These are phyloP conservation scores for Neocrepidodera transversa DNA, from an alignment of 2,888 invertebrate species.

Conservation along the genomic window DNA sequence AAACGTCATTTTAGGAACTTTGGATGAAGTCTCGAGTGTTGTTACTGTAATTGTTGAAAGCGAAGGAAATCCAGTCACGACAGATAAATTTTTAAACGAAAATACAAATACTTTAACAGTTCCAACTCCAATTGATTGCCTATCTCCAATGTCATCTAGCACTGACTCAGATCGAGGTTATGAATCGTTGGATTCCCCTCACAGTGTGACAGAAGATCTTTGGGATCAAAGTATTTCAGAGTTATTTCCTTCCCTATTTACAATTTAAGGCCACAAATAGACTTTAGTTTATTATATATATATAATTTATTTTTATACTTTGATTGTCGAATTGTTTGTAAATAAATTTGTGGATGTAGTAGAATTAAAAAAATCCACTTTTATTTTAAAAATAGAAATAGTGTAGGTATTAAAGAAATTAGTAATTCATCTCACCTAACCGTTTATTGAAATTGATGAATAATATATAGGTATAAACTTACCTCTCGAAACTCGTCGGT, in stretches of 20 bases:
- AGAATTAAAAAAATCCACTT: too few relatives aligned
- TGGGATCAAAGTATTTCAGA: conserved; percentile 81
- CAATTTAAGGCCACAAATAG: conserved; percentile 44
- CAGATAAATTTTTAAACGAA: conserved; percentile 40
- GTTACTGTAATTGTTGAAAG: conserved; percentile 71
- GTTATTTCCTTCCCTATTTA: conserved; percentile 77
- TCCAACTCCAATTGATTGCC: conserved; percentile 31
- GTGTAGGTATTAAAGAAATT: too few relatives aligned
- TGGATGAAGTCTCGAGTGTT: conserved; percentile 75
- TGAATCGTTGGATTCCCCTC: conserved; percentile 71
- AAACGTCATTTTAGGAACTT: conserved; percentile 69
- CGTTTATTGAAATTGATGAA: too few relatives aligned
- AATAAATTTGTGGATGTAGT: conserved; percentile 34
- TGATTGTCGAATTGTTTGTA: conserved; percentile 16
- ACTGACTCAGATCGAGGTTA: conserved; percentile 69
- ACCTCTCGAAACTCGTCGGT: too few relatives aligned
- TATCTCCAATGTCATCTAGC: conserved; percentile 45
- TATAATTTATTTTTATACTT: conserved; percentile 31
- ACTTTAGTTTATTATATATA: conserved; percentile 9
- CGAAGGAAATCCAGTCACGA: conserved; percentile 27
- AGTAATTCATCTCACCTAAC: too few relatives aligned
- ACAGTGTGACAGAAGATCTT: conserved; percentile 61
- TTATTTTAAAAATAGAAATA: too few relatives aligned
- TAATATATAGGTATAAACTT: too few relatives aligned
- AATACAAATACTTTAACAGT: conserved; percentile 29